These are phyloP conservation scores for Lycocerus yunnanus DNA, from an alignment of 2,888 invertebrate species.

Conservation along the genomic window DNA sequence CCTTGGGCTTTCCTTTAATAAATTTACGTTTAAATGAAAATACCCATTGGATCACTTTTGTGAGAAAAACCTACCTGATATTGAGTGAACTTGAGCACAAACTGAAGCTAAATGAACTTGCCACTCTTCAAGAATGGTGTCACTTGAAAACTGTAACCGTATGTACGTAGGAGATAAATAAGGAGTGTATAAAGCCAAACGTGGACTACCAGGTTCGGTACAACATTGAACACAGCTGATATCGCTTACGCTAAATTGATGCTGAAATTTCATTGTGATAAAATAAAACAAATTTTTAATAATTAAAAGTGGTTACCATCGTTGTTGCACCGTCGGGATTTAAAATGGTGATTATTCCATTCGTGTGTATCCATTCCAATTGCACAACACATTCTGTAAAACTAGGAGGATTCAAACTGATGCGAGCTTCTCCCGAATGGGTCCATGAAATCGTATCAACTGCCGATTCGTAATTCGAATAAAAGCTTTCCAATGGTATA, in stretches of 20 bases:
- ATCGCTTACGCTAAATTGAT: conserved; percentile 75
- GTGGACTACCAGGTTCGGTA: conserved; percentile 80
- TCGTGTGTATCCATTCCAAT: conserved; percentile 78
- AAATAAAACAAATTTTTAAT: not conserved
- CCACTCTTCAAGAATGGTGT: conserved; percentile 90
- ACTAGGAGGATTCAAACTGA: conserved; percentile 50
- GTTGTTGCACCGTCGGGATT: conserved; percentile 79
- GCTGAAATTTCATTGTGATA: conserved; percentile 54
- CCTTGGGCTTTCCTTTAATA: conserved; percentile 65
- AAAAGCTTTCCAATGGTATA: conserved; percentile 44
- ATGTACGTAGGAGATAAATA: conserved; percentile 65
- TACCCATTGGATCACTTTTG: not conserved
- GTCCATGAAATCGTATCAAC: conserved; percentile 87
- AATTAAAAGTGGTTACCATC: conserved; percentile 58
- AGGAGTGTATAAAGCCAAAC: conserved; percentile 75
- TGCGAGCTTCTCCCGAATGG: conserved; percentile 78
- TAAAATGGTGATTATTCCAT: conserved; percentile 71
- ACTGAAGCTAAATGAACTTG: conserved; percentile 76
- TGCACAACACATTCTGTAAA: conserved; percentile 80
- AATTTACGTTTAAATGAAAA: not conserved
- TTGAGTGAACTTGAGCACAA: conserved; percentile 48
- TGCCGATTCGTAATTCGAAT: conserved; percentile 69
- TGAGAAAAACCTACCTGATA: conserved; percentile 40
- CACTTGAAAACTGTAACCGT: conserved; percentile 78
- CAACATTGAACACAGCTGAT: conserved; percentile 77